phyloP scores from a whole-genome alignment of 2,113 vertebrate genomes.

The Todiramphus chloris region DNA sequence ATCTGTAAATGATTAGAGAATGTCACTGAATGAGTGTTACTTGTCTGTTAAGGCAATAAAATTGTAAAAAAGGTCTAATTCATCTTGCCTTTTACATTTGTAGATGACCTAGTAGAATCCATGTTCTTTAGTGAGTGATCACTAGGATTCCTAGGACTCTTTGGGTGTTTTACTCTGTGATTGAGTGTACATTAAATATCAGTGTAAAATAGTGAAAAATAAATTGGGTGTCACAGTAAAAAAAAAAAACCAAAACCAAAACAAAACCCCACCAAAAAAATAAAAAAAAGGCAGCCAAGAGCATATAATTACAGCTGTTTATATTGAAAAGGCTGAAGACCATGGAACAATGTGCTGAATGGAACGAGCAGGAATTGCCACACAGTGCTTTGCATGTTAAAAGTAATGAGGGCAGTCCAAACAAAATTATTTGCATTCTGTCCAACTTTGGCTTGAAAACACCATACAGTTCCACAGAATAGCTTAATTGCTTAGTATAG shows the following conservation, averaged over 20 bases:
- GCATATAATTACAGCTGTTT: slow-evolving; percentile 36
- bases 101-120: not conserved
- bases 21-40: not conserved
- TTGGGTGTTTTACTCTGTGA: not conserved
- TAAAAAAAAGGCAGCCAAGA: not conserved
- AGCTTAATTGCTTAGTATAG: slow-evolving; percentile 11
- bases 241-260: not conserved
- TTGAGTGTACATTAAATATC: not conserved
- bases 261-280: no score
- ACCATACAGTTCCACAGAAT: not conserved
- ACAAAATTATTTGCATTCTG: slow-evolving; percentile 60
- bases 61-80: not conserved
- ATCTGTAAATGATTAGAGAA: not conserved
- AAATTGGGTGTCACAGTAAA: not conserved
- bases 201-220: not conserved
- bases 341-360: not conserved
- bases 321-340: slow-evolving; percentile 18
- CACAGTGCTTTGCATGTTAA: slow-evolving; percentile 59
- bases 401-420: slow-evolving; percentile 59
- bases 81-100: not conserved
- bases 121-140: not conserved
- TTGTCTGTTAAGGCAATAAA: not conserved
- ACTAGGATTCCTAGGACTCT: not conserved
- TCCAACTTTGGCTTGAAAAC: slow-evolving; percentile 31
- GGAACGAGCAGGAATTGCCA: not conserved